Base-by-base conservation (phyloP, 1,140 invertebrate species). In the Drosophila pruinosa region DNA sequence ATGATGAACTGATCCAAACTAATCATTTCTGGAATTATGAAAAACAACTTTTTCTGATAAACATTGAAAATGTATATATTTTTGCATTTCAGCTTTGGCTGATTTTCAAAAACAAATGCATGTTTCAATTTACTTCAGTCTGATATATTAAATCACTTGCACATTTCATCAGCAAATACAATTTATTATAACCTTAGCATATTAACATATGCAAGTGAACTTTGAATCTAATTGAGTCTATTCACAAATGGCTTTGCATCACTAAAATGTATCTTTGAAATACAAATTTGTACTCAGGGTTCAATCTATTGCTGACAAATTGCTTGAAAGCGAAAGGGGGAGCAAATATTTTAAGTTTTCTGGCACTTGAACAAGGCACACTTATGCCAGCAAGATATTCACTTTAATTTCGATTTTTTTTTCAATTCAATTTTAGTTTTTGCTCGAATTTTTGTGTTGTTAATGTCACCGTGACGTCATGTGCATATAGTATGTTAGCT, bases 401-500 rank as follows among this genome's bases (percentile, higher is more conserved):
- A 50, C 34, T 52, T 64, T 48, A 12, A 7, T 63, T 63, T 68
- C 45, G 28, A n/a, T n/a, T 58, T 17, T 59, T 22, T 65, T 65
- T 31, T 19, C 14, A 1, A 14, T 48, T 53, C 0, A 14, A 28
- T 53, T 28, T 39, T 52, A 47, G 39, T 48, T 43, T 48, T 34
- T 45, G 17, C 14, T 45, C 22, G 12, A 19, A 10, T 31, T 31
- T 5, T 31, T 50, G 7, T 54, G 48, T 48, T 63, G 57, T 41
- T 56, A 31, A 36, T 22, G 28, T 34, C 52, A 36, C 28, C 2
- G 53, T 85, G 81, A 86, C 81, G 81, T 85, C 81, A 85, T 62
- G 14, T 3, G 52, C 47, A 24, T 45, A 45, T 24, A 41, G n/a
- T n/a, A n/a, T n/a, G n/a, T n/a, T n/a, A n/a, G 64, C 68, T 85